Percentiles rank a stretch among this genome's conserved stretches.
These are phyloP conservation scores for Narcine bancroftii DNA, from an alignment of 2,113 vertebrate species.

Conservation along the genomic window DNA sequence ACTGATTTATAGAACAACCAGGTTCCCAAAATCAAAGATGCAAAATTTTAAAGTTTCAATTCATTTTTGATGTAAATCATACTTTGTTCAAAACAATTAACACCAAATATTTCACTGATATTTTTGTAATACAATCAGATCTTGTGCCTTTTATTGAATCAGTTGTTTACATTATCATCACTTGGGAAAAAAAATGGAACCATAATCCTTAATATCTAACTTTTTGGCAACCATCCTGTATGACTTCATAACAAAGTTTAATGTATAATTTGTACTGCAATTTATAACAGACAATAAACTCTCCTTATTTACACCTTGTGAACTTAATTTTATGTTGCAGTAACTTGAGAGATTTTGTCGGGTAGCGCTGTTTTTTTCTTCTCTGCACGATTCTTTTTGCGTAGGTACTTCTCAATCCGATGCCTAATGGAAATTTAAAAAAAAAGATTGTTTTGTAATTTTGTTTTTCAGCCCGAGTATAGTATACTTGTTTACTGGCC, in stretches of 20 bases:
- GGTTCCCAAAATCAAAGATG: not conserved
- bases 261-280: not conserved
- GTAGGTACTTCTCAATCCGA: slow-evolving; percentile 64
- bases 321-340: slow-evolving; percentile 40
- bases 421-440: slow-evolving; percentile 63
- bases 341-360: slow-evolving; percentile 61
- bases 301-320: not conserved
- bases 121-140: slow-evolving; percentile 28
- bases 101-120: slow-evolving; percentile 34
- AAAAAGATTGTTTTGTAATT: slow-evolving; percentile 18
- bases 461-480: not conserved
- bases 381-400: slow-evolving; percentile 46
- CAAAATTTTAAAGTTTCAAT: slow-evolving; percentile 1
- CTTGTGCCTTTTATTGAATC: slow-evolving; percentile 33
- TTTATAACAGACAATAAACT: not conserved
- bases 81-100: not conserved
- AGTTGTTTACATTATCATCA: not conserved
- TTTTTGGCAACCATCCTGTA: slow-evolving; percentile 2
- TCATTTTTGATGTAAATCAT: slow-evolving; percentile 15
- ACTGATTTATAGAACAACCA: not conserved
- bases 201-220: slow-evolving; percentile 8
- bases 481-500: not conserved
- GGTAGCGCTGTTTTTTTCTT: slow-evolving; percentile 49
- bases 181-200: not conserved
- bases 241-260: not conserved